Percentiles rank a stretch among this genome's conserved stretches.
Conservation (phyloP, 64 coral and sea anemone species). For the Montipora efflorescens region DNA sequence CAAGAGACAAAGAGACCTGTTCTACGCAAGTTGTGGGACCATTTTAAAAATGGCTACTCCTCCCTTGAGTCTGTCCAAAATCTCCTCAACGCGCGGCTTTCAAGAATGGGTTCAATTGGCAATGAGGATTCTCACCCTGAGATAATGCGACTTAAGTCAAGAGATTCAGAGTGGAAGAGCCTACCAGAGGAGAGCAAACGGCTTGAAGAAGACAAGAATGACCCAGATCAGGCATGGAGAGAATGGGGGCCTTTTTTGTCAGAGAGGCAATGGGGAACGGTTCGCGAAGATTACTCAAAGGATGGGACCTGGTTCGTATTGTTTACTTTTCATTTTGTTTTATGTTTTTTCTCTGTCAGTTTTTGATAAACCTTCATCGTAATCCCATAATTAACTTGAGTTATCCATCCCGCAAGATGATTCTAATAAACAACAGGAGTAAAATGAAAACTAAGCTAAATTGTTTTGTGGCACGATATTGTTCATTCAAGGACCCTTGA, state of each 20-base stretch:
- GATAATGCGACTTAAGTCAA: neutral
- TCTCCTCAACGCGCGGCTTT: neutral
- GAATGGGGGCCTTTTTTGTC: constrained; percentile 85
- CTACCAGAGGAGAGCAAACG: constrained; percentile 54
- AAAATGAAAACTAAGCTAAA: no score
- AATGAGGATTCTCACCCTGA: no score
- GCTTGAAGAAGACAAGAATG: constrained; percentile 57
- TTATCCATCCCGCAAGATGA: no score
- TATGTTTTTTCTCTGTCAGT: neutral
- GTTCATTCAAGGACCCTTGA: no score
- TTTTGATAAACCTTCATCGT: no score
- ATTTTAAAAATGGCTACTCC: neutral
- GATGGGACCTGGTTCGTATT: constrained; percentile 75
- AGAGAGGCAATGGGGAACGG: constrained; percentile 91
- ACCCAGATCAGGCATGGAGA: constrained; percentile 54
- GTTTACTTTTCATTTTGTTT: neutral
- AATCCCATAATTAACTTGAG: no score
- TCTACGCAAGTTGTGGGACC: neutral
- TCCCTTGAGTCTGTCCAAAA: neutral
- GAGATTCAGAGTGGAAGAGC: constrained; percentile 3
- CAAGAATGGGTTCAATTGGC: neutral
- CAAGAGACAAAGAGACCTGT: neutral
- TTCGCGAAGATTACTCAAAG: constrained; percentile 85
- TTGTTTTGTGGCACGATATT: no score
- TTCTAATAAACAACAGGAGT: no score